Evolutionary conservation across 2,797 vertebrate genomes (phyloP).

Genomic region (Poecilia picta): DNA sequence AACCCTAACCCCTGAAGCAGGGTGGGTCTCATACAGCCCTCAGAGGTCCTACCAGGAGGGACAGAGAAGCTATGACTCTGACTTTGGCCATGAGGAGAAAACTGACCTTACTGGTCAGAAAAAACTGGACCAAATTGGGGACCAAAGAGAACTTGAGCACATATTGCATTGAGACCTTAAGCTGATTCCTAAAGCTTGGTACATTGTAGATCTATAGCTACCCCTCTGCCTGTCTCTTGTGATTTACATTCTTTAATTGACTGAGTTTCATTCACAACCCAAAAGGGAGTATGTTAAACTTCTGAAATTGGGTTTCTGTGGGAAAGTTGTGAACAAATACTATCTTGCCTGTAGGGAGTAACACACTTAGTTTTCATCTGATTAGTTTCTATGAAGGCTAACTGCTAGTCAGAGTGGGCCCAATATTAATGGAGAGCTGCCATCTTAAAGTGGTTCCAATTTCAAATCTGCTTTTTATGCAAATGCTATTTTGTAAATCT

Average conservation of each 20-base stretch:
- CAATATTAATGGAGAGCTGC: background rate
- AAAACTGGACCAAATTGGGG: constrained; percentile 69
- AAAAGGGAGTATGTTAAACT: background rate
- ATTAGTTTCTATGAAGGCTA: background rate
- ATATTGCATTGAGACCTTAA: constrained; percentile 23
- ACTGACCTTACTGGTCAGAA: constrained; percentile 50
- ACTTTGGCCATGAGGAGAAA: constrained; percentile 43
- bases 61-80: constrained; percentile 47
- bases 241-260: constrained; percentile 13
- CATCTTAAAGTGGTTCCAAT: background rate
- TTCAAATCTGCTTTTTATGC: background rate
- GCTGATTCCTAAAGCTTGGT: constrained; percentile 12
- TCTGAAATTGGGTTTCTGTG: background rate
- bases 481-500: background rate
- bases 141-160: constrained; percentile 50
- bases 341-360: background rate
- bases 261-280: constrained; percentile 1
- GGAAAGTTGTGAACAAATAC: background rate
- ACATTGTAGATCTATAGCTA: background rate
- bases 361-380: background rate
- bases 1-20: constrained; percentile 66
- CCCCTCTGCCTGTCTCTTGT: constrained; percentile 4
- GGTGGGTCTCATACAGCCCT: constrained; percentile 3
- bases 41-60: constrained; percentile 36
- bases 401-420: background rate